phyloP scores from a whole-genome alignment of 2,888 invertebrate species.

The Anoncus sp. region DNA sequence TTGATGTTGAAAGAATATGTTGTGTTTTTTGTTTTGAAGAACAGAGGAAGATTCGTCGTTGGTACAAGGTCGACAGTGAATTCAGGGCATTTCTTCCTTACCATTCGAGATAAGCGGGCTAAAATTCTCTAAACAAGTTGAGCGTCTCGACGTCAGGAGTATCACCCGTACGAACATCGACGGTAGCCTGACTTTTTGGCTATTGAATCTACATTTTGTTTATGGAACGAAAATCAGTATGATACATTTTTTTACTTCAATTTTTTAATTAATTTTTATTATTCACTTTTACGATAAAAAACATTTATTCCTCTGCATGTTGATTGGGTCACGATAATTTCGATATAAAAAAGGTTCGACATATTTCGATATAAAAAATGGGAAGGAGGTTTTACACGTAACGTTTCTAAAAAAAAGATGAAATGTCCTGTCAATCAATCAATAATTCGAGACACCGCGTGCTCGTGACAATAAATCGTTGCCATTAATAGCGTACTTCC shows the following conservation, averaged over 20 bases:
- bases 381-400: too few relatives aligned
- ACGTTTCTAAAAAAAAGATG: neutral
- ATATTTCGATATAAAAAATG: neutral
- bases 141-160: neutral
- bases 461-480: constrained; percentile 33
- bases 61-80: constrained; percentile 4
- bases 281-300: neutral
- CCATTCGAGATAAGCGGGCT: neutral
- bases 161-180: neutral
- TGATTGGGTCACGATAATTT: neutral
- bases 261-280: neutral
- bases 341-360: neutral
- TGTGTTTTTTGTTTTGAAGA: neutral
- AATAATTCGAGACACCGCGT: constrained; percentile 5
- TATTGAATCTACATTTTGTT: neutral
- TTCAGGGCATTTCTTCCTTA: constrained; percentile 1
- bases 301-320: neutral
- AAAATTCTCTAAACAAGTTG: constrained; percentile 11
- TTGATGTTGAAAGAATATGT: neutral
- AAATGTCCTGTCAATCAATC: constrained; percentile 40
- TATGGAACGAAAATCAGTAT: too few relatives aligned
- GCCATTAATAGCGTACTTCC: constrained; percentile 41
- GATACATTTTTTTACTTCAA: neutral
- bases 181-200: neutral
- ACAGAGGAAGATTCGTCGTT: neutral